phyloP scores from a whole-genome alignment of 2,113 vertebrate species.

The Nesogale talazaci region DNA sequence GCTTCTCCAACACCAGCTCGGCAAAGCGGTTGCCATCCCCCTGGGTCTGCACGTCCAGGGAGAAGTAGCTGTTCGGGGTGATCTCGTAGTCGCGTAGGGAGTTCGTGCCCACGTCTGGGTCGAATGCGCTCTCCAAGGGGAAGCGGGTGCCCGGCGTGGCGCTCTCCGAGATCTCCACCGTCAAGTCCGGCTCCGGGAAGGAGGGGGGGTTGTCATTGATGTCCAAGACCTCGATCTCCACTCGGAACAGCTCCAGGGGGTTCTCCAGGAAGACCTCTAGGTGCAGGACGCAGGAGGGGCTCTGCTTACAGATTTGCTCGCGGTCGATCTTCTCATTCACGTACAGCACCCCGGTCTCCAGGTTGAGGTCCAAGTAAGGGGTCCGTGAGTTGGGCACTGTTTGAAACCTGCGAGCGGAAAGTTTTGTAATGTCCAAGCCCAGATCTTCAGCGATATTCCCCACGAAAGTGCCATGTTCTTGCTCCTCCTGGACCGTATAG shows the following conservation, averaged over 20 bases:
- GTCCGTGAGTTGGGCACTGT: slow-evolving; percentile 94
- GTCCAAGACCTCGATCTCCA: slow-evolving; percentile 98
- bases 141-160: slow-evolving; percentile 97
- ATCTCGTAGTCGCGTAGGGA: slow-evolving; percentile 97
- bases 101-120: slow-evolving; percentile 98
- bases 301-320: slow-evolving; percentile 97
- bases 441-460: slow-evolving; percentile 99
- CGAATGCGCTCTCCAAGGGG: slow-evolving; percentile 97
- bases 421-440: slow-evolving; percentile 98
- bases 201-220: slow-evolving; percentile 98
- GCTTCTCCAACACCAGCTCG: slow-evolving; percentile 95
- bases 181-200: slow-evolving; percentile 97
- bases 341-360: slow-evolving; percentile 95
- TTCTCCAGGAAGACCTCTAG: slow-evolving; percentile 98
- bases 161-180: slow-evolving; percentile 98
- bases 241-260: slow-evolving; percentile 96
- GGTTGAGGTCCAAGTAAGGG: slow-evolving; percentile 97
- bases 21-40: slow-evolving; percentile 97
- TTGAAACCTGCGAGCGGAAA: slow-evolving; percentile 96
- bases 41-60: slow-evolving; percentile 97
- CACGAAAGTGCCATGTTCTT: slow-evolving; percentile 97
- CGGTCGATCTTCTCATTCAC: slow-evolving; percentile 97
- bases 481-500: slow-evolving; percentile 98
- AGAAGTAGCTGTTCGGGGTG: slow-evolving; percentile 96
- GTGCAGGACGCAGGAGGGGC: slow-evolving; percentile 94